Evolutionary conservation across 2,797 vertebrate genomes (phyloP), one percentile per base, ranked within the genome.

Genomic region (Mormyrops boulengeri): DNA sequence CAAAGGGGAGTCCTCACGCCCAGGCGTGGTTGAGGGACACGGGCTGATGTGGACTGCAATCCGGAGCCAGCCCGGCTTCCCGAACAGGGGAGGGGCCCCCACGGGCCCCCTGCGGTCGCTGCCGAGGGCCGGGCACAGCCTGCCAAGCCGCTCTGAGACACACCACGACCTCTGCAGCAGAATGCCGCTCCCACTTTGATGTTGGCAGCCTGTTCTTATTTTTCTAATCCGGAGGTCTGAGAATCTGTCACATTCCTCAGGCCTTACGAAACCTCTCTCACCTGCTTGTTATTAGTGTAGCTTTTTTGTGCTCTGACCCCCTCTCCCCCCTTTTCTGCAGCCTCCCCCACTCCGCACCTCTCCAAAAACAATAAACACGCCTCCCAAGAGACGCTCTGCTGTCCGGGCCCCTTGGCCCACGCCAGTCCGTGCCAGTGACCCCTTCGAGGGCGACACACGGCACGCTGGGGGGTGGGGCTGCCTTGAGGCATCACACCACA

Each of bases 211-310:
- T 60, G 38, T 88, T 90, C 69, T 85, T 87, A 89, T 90, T 93
- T 92, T 90, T 89, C 87, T 89, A 90, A 91, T 92, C 88, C 85
- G 82, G 90, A 11, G 14, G 87, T 89, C 93, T 88, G 89, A 88
- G 89, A 91, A 50, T 91, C 85, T 66, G 89, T 90, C 88, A 89
- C 92, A 94, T 95, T 94, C 93, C 93, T 88, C 85, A 0, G 53
- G 91, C 88, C 90, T 92, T 91, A 92, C 89, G 49, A 92, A 91
- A 88, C 85, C 77, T 6, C 69, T 91, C 90, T 94, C 94, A 95
- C 94, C 93, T 95, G 95, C 92, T 94, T 95, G 93, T 93, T 94
- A 94, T 95, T 95, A 94, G 89, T 49, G 49, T 90, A 92, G 89
- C 91, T 93, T 92, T 92, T 91, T 92, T 91, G 90, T 91, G 92